A percentile compares a stretch with the other conserved stretches of the same genome.
Conservation (phyloP, 2,113 vertebrate species). For the Rhabdornis inornatus region DNA sequence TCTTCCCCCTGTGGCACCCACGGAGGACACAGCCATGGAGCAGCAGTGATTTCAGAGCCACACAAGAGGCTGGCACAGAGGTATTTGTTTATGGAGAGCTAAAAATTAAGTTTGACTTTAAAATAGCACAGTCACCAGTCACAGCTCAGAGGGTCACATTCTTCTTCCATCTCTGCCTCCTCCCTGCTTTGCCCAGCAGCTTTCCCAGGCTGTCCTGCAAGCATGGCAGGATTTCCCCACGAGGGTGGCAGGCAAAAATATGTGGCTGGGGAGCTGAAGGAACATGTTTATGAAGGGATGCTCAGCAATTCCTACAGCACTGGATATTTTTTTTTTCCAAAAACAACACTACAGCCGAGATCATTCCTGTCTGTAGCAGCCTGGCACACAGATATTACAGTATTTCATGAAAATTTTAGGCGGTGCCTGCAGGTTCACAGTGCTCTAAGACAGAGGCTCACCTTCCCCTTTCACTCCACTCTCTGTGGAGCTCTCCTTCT, state of each 20-base stretch:
- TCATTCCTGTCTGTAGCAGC: not conserved
- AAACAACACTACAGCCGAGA: not conserved
- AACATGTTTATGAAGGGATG: not conserved
- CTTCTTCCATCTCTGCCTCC: constrained; percentile 14
- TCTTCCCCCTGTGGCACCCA: not conserved
- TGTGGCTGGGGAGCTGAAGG: not conserved
- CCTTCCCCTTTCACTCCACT: not conserved
- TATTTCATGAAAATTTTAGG: not conserved
- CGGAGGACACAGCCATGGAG: accelerated
- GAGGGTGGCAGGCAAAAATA: not conserved
- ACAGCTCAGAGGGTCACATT: constrained; percentile 2
- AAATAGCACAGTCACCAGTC: not conserved
- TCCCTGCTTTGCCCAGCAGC: not conserved
- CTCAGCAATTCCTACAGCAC: not conserved
- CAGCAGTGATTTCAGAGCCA: not conserved
- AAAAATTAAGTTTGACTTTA: constrained; percentile 32
- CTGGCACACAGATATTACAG: not conserved
- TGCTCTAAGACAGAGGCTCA: not conserved
- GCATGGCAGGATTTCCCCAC: not conserved
- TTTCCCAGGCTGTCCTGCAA: not conserved
- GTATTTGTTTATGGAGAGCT: constrained; percentile 30
- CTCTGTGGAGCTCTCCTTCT: not conserved
- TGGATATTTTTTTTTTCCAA: not conserved
- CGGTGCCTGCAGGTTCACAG: not conserved
- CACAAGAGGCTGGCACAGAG: not conserved